A percentile compares a stretch with the other conserved stretches of the same genome.
Evolutionary conservation across 2,797 vertebrate species (phyloP).

Genomic region (Takifugu ocellatus): DNA sequence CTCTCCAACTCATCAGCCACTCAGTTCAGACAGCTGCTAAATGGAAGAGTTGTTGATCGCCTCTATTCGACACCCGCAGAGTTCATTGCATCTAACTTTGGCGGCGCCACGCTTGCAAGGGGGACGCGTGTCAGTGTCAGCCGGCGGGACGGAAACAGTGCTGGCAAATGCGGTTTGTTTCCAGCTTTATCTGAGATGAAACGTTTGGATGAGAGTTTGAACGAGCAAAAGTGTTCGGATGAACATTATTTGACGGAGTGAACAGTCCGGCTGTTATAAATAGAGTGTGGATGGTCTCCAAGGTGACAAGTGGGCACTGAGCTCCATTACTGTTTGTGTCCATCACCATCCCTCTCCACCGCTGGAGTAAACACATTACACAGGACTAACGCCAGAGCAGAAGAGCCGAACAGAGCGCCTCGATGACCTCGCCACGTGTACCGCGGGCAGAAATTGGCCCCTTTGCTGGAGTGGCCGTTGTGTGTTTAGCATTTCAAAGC

Average conservation of each 20-base stretch:
- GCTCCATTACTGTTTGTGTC: conserved; percentile 62
- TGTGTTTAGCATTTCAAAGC: conserved; percentile 78
- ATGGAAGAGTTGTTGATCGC: conserved; percentile 70
- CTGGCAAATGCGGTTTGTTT: conserved; percentile 11
- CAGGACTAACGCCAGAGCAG: conserved; percentile 69
- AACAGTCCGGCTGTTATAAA: conserved; percentile 38
- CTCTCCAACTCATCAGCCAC: conserved; percentile 51
- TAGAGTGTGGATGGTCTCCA: conserved; percentile 62
- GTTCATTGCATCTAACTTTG: conserved; percentile 45
- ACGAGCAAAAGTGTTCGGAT: conserved; percentile 11
- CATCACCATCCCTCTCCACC: conserved; percentile 59
- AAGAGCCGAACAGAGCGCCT: conserved; percentile 66
- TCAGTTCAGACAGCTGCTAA: conserved; percentile 65
- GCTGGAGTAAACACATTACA: conserved; percentile 66
- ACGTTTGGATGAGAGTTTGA: conserved; percentile 1
- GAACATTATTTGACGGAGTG: conserved; percentile 19
- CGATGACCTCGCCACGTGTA: conserved; percentile 66
- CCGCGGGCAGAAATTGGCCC: conserved; percentile 61
- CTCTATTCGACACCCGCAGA: conserved; percentile 51
- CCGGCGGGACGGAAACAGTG: conserved; percentile 11
- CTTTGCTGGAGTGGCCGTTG: conserved; percentile 59
- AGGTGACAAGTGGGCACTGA: conserved; percentile 53
- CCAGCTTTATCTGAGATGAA: conserved; percentile 13
- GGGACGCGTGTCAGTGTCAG: conserved; percentile 18
- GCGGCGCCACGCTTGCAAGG: conserved; percentile 19